These are phyloP conservation scores for Diploscapter pachys DNA, from an alignment of 1,140 invertebrate genomes.

Conservation along the genomic window DNA sequence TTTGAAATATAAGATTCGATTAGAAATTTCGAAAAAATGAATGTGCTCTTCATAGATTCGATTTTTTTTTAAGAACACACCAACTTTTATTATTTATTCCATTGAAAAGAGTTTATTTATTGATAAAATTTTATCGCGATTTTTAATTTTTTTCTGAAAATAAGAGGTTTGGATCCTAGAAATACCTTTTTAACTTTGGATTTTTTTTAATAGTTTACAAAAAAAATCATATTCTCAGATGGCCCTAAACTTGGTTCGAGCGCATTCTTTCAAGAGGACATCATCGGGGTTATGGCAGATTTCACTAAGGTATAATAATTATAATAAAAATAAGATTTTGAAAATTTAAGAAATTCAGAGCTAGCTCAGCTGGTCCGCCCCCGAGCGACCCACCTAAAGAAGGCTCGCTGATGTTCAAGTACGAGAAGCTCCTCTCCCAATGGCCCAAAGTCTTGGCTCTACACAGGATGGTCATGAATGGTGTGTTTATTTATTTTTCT, in stretches of 20 bases:
- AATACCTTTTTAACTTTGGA: neutral
- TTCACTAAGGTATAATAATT: neutral
- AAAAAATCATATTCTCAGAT: neutral
- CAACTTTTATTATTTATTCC: neutral
- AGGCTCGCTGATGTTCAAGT: conserved; percentile 23
- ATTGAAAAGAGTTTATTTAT: neutral
- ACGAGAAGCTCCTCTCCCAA: conserved; percentile 28
- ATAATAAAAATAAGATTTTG: neutral
- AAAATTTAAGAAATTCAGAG: conserved; percentile 2
- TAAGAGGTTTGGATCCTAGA: neutral
- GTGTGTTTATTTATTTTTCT: conserved; percentile 15
- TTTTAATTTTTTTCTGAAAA: neutral
- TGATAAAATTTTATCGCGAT: neutral
- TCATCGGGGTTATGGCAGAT: neutral
- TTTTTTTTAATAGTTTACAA: neutral
- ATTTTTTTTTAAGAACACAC: neutral
- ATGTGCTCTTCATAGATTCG: neutral
- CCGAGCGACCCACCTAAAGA: conserved; percentile 20
- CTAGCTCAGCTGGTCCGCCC: conserved; percentile 28
- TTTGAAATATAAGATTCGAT: too few relatives aligned
- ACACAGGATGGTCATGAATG: conserved; percentile 29
- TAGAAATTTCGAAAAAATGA: too few relatives aligned
- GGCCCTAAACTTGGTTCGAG: neutral
- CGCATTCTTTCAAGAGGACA: neutral
- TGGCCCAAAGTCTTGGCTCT: conserved; percentile 30